Evolutionary conservation across 2,888 invertebrate species (phyloP), one percentile per base, ranked within the genome.

Genomic region (Tethea ocularis): DNA sequence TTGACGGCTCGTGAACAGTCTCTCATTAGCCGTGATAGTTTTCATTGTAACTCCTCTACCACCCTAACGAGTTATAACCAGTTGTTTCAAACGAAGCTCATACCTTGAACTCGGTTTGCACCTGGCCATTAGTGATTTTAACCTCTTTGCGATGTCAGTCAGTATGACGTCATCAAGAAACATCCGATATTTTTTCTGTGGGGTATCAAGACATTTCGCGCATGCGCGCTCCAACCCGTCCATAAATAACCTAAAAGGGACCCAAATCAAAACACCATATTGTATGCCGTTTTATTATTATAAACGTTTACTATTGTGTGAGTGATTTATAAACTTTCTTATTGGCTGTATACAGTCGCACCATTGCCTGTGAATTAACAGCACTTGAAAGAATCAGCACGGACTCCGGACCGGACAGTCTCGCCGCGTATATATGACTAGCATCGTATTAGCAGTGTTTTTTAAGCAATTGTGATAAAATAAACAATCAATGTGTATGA

Each of bases 261-360:
- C 60, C 61, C 61, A 29, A n/a, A 58, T 66, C 64, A 68, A 69
- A 63, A 70, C 67, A 69, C 59, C 58, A 55, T 24, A 60, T 20
- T 46, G 46, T 46, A 8, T 20, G 2, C n/a, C 7, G 46, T 56
- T 57, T 62, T 61, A 46, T 70, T 66, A 68, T 38, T 29, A 23
- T 38, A 23, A 15, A 41, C 41, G 38, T 23, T 15, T 41, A 55
- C 22, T 67, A 63, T 59, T 65, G 61, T 56, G 52, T 64, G 60
- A 57, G 69, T 59, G 26, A 57, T 61, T 61, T 59, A 46, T 53
- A n/a, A 57, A 57, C 52, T 46, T 65, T 62, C 63, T 68, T 56
- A 80, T 82, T 80, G 80, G 81, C 67, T 66, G 69, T 52, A 46
- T 57, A 62, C 36, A 58, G 75, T 83, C 81, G 75, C 54, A 77